Evolutionary conservation across 2,113 vertebrate species (phyloP).

Genomic region (Formicarius rufipectus): DNA sequence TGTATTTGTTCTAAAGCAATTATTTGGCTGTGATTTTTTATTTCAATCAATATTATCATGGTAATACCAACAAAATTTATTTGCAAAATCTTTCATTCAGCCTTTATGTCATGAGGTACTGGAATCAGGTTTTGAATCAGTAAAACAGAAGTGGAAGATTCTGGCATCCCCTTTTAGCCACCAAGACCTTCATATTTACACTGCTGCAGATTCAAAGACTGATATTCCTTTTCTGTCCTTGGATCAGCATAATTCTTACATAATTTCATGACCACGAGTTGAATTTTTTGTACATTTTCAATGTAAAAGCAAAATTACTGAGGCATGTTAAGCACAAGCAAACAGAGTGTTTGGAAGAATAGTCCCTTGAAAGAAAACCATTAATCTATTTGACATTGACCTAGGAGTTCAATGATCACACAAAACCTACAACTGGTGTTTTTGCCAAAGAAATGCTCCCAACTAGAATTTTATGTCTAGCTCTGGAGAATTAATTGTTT

Average conservation of each 20-base stretch:
- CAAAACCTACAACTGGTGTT: neutral
- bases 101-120: neutral
- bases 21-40: neutral
- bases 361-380: neutral
- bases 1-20: neutral
- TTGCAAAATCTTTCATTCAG: neutral
- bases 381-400: constrained; percentile 35
- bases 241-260: neutral
- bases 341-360: neutral
- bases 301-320: neutral
- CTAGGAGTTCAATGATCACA: neutral
- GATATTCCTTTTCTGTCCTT: neutral
- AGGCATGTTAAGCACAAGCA: constrained; percentile 7
- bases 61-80: neutral
- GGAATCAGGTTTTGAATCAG: neutral
- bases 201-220: neutral
- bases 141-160: neutral
- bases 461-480: neutral
- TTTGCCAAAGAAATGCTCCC: neutral
- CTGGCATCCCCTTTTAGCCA: neutral
- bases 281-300: neutral
- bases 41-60: neutral
- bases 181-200: neutral
- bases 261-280: neutral
- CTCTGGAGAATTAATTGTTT: neutral